Evolutionary conservation across 2,797 vertebrate species (phyloP), one percentile per base, ranked within the genome.

Genomic region (Peromyscus attwateri): DNA sequence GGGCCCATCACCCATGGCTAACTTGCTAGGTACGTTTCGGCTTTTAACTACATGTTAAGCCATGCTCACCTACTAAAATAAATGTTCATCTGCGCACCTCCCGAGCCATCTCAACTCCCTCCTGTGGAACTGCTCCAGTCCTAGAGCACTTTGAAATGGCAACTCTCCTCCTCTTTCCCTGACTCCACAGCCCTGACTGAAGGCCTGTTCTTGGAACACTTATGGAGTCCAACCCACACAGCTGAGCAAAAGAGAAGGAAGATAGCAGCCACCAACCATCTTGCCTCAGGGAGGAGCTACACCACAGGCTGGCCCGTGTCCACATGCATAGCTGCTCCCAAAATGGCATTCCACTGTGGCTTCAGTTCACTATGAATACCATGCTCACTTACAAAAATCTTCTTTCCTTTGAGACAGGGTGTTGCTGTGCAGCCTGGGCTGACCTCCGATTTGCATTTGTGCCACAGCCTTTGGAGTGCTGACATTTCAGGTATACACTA

Each of bases 131-230:
- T 87, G 84, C 66, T 95, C 64, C 88, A 80, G 76, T 31, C 31
- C 7, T 16, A 83, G 55, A 62, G 21, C 29, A 8, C 4, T 82
- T 85, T 87, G 49, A 85, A 94, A 76, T 25, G 40, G 85, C 66
- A 97, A 46, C 52, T 49, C 85, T 83, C 49, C 49, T 76, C 76
- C 16, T 62, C 68, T 85, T 91, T 70, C 84, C 34, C 73, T 37
- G 62, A 82, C 77, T 92, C 91, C 79, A 79, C 52, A 95, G 84
- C 71, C 57, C 84, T 34, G 37, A 83, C 16, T 31, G 77, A 85
- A 96, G 80, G 81, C 10, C 71, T 93, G 60, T 88, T 92, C 84
- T 92, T 80, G 46, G 84, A 87, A 95, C 80, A 37, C 84, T 75
- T 80, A 46, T 0, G 23, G 60, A 85, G 82, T 89, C 77, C 85